Evolutionary conservation across 1,140 invertebrate species (phyloP), one percentile per base, ranked within the genome.

Genomic region (Drosophila biarmipes): DNA sequence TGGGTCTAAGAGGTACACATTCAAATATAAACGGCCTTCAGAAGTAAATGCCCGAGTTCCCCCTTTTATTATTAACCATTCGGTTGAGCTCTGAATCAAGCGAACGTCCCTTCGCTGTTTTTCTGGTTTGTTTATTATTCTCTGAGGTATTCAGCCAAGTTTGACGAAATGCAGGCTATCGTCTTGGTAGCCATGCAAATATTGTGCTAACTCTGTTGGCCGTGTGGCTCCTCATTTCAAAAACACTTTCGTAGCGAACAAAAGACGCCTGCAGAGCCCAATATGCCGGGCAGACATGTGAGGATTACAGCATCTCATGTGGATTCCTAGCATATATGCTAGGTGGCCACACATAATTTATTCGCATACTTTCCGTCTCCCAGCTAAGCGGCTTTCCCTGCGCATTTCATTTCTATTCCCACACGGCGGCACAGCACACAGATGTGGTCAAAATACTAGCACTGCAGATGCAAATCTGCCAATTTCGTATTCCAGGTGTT

Each of bases 301-400:
- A 53, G 61, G 71, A 74, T 74, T 74, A 74, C 53, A 42, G 49
- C 40, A 59, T 31, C n/a, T 34, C 34, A 43, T 62, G 46, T 37
- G 37, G 35, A 48, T 55, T 19, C 10, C 10, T 14, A 14, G 21
- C 15, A 42, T 43, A n/a, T 38, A 29, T 74, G 71, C 54, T 71
- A 31, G 51, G 49, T 62, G 49, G 43, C 45, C 51, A 73, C 58
- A 75, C 59, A 75, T 66, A 57, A 75, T 75, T 75, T 57, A 57
- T 74, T 74, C 71, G 71, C 72, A 74, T 74, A 74, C 74, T 53
- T 74, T 75, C 45, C 53, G 38, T 56, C 52, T 74, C 72, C 37
- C 63, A 35, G 37, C 43, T 63, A 74, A 74, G 68, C 71, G 69
- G 49, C 68, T 73, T 73, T 73, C 45, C 56, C 31, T 61, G 48